Evolutionary conservation across 2,113 vertebrate species (phyloP).

Genomic region (Eudyptes chrysolophus): DNA sequence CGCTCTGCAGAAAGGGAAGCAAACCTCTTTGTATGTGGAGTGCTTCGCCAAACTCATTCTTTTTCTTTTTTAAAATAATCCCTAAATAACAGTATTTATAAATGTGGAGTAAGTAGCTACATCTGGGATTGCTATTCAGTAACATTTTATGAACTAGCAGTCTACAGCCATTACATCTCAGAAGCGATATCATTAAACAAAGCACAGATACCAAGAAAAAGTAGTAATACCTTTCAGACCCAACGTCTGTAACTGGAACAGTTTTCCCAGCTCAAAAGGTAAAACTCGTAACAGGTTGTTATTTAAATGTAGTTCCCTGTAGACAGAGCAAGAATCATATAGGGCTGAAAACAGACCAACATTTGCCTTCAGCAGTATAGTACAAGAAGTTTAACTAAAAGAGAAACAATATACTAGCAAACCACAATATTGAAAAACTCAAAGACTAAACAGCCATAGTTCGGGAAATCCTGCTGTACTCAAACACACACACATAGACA

Average conservation of each 20-base stretch:
- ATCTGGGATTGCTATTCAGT: not conserved
- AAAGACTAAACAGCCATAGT: not conserved
- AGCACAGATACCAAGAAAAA: conserved; percentile 14
- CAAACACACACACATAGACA: not conserved
- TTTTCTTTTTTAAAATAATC: not conserved
- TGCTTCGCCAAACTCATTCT: not conserved
- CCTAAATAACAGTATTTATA: not conserved
- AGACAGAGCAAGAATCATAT: conserved; percentile 66
- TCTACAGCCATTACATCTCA: not conserved
- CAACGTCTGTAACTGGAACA: conserved; percentile 99
- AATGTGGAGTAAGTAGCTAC: not conserved
- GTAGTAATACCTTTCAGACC: conserved; percentile 93
- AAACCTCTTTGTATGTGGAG: not conserved
- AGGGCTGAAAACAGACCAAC: conserved; percentile 39
- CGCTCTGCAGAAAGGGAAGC: not conserved
- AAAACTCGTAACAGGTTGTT: conserved; percentile 99
- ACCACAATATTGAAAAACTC: not conserved
- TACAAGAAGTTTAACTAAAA: not conserved
- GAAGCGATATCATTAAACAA: not conserved
- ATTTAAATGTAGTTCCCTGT: conserved; percentile 99
- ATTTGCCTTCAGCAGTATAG: conserved; percentile 13
- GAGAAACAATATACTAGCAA: not conserved
- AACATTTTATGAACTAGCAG: not conserved
- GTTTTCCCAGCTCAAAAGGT: conserved; percentile 99
- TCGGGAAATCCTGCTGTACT: not conserved